These are phyloP conservation scores for Agelas oroides DNA, from an alignment of 37 sponge, comb jelly and placozoan genomes.

Conservation along the genomic window DNA sequence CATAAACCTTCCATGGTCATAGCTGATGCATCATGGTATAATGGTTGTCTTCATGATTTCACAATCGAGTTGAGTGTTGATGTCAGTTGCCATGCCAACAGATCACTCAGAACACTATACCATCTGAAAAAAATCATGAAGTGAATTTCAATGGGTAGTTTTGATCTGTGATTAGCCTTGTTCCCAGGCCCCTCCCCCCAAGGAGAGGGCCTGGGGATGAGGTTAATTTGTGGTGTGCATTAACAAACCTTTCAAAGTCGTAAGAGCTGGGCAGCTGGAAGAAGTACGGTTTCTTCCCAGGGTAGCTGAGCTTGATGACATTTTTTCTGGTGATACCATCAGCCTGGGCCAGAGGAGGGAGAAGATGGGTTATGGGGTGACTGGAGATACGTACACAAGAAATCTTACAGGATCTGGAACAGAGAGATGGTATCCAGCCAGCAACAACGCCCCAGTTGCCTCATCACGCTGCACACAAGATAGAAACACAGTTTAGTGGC, in stretches of 20 bases:
- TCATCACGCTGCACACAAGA: slow-evolving; percentile 15
- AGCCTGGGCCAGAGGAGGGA: slow-evolving; percentile 2
- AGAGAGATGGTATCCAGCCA: slow-evolving; percentile 44
- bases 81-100: not conserved
- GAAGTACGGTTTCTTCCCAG: slow-evolving; percentile 27
- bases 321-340: slow-evolving; percentile 17
- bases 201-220: too few species aligned
- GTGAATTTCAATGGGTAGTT: not conserved
- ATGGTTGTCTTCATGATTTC: too few species aligned
- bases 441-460: slow-evolving; percentile 46
- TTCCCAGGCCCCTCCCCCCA: too few species aligned
- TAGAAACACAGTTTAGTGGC: too few species aligned
- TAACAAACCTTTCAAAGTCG: slow-evolving; percentile 57
- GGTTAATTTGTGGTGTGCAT: too few species aligned
- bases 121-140: not conserved
- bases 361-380: too few species aligned
- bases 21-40: too few species aligned
- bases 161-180: too few species aligned
- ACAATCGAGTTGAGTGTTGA: not conserved
- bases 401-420: slow-evolving; percentile 10
- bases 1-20: too few species aligned
- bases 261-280: slow-evolving; percentile 45
- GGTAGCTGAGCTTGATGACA: slow-evolving; percentile 41
- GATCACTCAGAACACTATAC: slow-evolving; percentile 12
- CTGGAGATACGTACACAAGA: too few species aligned